These are phyloP conservation scores for Bruchidius siliquastri DNA, from an alignment of 2,888 invertebrate genomes.

Conservation along the genomic window DNA sequence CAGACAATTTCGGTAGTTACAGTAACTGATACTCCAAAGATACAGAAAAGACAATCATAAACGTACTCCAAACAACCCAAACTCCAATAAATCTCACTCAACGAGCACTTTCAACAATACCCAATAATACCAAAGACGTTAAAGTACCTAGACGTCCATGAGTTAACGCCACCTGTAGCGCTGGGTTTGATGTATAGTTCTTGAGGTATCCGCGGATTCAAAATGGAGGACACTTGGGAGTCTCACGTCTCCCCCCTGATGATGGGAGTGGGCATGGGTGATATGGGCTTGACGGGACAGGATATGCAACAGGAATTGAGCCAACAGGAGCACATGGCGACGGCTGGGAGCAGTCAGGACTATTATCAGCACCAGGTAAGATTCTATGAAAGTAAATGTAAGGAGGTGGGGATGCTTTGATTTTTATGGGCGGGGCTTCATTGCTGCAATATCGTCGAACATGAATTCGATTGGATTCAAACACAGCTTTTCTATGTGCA, in stretches of 20 bases:
- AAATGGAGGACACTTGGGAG: slow-evolving; percentile 49
- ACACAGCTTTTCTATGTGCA: neutral
- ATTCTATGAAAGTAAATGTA: neutral
- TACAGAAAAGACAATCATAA: neutral
- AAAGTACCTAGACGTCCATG: neutral
- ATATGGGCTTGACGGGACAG: slow-evolving; percentile 25
- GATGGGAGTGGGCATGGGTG: slow-evolving; percentile 45
- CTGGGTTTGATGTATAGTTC: no score
- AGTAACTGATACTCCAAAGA: neutral
- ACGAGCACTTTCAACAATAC: neutral
- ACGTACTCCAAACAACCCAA: neutral
- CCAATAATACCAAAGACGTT: neutral
- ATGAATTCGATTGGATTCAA: neutral
- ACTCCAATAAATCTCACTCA: neutral
- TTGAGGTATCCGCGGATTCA: no score
- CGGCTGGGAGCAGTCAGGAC: slow-evolving; percentile 29
- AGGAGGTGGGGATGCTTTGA: neutral
- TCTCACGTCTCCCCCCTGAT: slow-evolving; percentile 47
- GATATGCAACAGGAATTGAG: slow-evolving; percentile 37
- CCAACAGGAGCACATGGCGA: slow-evolving; percentile 25
- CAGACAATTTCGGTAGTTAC: neutral
- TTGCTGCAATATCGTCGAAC: neutral
- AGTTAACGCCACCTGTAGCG: neutral
- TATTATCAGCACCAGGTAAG: neutral
- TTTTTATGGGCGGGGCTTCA: neutral